Evolutionary conservation across 1,140 invertebrate genomes (phyloP), one percentile per base, ranked within the genome.

Genomic region (Neodiprion fabricii): DNA sequence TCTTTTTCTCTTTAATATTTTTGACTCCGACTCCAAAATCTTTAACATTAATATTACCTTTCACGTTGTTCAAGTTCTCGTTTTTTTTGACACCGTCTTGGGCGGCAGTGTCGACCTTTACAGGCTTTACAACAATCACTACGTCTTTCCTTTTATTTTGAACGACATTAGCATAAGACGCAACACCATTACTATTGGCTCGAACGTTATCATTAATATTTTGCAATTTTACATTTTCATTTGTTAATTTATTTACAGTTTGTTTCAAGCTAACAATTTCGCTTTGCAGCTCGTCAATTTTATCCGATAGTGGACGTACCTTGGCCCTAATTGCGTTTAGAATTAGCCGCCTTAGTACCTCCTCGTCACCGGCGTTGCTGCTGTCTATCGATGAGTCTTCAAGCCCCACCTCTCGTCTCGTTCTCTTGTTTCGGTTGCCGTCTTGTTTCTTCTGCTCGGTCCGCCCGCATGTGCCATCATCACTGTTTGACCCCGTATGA

Each of bases 71-170:
- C 53, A 61, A 61, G 7, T 61, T 61, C 53, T 61, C 53, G 53
- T 61, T 61, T 61, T 61, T 61, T 1, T 61, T 61, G 53, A 61
- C 53, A 61, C 53, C 7, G 53, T n/a, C 53, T 61, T 61, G 53
- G 1, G 53, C 53, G 53, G 10, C 7, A 11, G 53, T n/a, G 53
- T 61, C 53, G 0, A 61, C 53, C 53, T 61, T 61, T 3, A 3
- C 53, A 61, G 53, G 53, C 7, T 61, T 61, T 61, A 28, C 28
- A 28, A 28, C 28, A 11, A 61, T n/a, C n/a, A n/a, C 10, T 1
- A 7, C 11, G 1, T 61, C 53, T n/a, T 61, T 61, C 7, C 53
- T 61, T 76, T 48, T 73, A 70, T 61, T 61, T 61, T 61, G 53
- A 3, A 61, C 53, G 1, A 61, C 2, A 61, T 61, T 61, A 61